Base-by-base conservation (phyloP, 2,797 vertebrate genomes). In the Pangasius larnaudii region DNA sequence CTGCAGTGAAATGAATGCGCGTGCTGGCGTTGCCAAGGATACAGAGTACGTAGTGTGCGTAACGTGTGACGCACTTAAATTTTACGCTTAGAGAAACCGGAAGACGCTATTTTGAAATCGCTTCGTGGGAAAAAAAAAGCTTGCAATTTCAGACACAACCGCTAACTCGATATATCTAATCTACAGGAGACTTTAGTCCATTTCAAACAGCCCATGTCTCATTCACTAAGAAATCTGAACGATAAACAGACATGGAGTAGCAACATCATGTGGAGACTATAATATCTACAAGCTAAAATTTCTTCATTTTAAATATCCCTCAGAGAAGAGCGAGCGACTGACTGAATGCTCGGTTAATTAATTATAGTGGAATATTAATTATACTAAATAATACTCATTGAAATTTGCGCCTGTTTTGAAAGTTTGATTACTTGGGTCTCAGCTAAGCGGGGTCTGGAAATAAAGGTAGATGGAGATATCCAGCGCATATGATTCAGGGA, bases 61-160 rank as follows among this genome's bases (percentile, higher is more conserved):
- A 63, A 74, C 53, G 69, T 74, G 39, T 87, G 86, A 78, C 86
- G 78, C 86, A 74, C 6, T 27, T 51, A 1, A 78, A n/a, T 79
- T 53, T 80, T 80, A 86, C 75, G 61, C 30, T 49, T 39, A 67
- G 85, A 53, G 71, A 77, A 86, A 86, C 85, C 85, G 85, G 85
- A 86, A 86, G 85, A 51, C 46, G 16, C 4, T n/a, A 63, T 82
- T 46, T 82, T n/a, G 22, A 81, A 81, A 61, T n/a, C 46, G 24
- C 80, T 46, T 63, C 24, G 39, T 63, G 58, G 58, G 42, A 18
- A 27, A 51, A 58, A n/a, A 82, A 46, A 63, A 9, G 24, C 58
- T 59, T 82, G 80, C 56, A 63, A 18, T 82, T 42, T 61, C 36
- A 42, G 36, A 82, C 2, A 42, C 58, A 63, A 8, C 39, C 58